These are phyloP conservation scores for Trematomus bernacchii DNA, from an alignment of 2,797 vertebrate species.

Conservation along the genomic window DNA sequence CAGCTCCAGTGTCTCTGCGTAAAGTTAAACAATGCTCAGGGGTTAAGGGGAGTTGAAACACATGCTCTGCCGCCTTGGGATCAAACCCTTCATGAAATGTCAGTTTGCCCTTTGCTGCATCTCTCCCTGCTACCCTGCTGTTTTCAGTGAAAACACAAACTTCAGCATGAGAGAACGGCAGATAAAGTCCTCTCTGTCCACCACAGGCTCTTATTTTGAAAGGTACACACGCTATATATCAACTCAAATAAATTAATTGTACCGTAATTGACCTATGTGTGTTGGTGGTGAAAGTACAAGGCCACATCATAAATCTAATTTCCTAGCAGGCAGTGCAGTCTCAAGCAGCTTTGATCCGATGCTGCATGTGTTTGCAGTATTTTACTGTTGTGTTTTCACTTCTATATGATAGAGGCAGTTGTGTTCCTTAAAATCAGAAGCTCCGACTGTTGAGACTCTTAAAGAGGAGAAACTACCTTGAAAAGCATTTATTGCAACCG, in stretches of 20 bases:
- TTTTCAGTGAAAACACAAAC: slow-evolving; percentile 1
- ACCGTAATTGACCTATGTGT: neutral
- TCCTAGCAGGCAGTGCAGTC: neutral
- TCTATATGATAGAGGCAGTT: neutral
- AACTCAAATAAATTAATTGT: neutral
- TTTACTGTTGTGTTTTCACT: neutral
- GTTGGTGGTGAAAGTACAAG: neutral
- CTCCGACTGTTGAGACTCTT: neutral
- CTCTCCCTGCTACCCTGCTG: slow-evolving; percentile 9
- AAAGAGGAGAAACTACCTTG: slow-evolving; percentile 1
- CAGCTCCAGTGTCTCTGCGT: neutral
- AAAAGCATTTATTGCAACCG: slow-evolving; percentile 12
- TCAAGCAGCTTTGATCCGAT: neutral
- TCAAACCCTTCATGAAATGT: slow-evolving; percentile 13
- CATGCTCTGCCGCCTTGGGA: neutral
- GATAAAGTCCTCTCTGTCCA: neutral
- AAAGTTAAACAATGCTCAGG: neutral
- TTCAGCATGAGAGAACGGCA: neutral
- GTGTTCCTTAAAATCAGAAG: neutral
- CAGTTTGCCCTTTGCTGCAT: slow-evolving; percentile 2
- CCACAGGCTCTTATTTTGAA: slow-evolving; percentile 9
- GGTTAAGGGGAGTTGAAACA: neutral
- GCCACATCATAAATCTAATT: neutral
- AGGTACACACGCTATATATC: neutral
- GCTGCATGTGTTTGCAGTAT: neutral